Percentiles rank a stretch among this genome's conserved stretches.
Evolutionary conservation across 1,140 invertebrate species (phyloP).

Genomic region (Mylabris phalerata): DNA sequence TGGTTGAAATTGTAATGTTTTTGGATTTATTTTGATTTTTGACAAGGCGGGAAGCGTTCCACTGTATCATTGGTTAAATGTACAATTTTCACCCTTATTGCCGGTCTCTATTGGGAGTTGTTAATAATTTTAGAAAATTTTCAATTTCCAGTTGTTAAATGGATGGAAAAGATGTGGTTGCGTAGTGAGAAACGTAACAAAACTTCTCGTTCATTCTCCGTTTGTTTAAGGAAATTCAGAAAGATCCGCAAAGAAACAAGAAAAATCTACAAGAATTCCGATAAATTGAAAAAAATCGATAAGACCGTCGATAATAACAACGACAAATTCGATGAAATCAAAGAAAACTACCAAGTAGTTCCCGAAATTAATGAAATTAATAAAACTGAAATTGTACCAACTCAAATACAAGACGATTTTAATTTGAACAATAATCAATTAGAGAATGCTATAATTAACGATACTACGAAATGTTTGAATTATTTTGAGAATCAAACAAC

Average conservation of each 20-base stretch:
- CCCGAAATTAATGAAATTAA: slow-evolving; percentile 21
- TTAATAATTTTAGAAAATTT: background rate
- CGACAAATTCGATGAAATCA: slow-evolving; percentile 28
- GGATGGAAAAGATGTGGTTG: slow-evolving; percentile 35
- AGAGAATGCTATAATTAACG: slow-evolving; percentile 34
- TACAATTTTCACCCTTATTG: background rate
- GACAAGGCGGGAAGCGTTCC: slow-evolving; percentile 29
- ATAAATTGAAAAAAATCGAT: slow-evolving; percentile 15
- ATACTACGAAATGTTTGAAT: background rate
- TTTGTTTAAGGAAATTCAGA: slow-evolving; percentile 6
- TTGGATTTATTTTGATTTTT: slow-evolving; percentile 30
- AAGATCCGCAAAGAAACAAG: slow-evolving; percentile 15
- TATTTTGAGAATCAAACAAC: background rate
- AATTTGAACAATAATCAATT: slow-evolving; percentile 6
- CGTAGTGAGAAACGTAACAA: slow-evolving; percentile 35
- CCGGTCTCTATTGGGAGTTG: background rate
- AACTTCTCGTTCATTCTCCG: slow-evolving; percentile 22
- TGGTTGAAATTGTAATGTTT: background rate
- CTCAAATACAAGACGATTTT: too few relatives aligned
- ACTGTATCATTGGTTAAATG: background rate
- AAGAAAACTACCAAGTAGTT: slow-evolving; percentile 37
- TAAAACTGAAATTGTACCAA: too few relatives aligned
- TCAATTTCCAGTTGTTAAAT: slow-evolving; percentile 8
- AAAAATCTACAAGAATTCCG: slow-evolving; percentile 11
- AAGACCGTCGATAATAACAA: slow-evolving; percentile 10